Conservation (phyloP, 2,888 invertebrate species). For the Cataglyphis rosenhaueri region DNA sequence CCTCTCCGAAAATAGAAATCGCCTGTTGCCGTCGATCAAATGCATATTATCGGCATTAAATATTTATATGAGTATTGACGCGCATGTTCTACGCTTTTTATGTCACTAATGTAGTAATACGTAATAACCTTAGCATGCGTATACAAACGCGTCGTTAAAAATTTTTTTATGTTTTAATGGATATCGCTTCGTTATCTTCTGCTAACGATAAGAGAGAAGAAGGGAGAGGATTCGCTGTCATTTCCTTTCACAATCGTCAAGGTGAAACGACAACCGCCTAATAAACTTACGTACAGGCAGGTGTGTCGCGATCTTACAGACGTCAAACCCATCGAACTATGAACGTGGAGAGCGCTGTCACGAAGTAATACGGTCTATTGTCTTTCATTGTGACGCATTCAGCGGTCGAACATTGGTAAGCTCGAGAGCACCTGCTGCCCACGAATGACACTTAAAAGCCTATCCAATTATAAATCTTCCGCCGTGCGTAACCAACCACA, state of each 20-base stretch:
- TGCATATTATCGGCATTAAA: conserved; percentile 11
- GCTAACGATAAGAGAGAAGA: background rate
- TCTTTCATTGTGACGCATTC: conserved; percentile 47
- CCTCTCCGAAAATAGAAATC: conserved; percentile 18
- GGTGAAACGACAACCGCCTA: conserved; percentile 60
- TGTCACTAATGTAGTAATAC: background rate
- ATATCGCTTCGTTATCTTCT: background rate
- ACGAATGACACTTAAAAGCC: conserved; percentile 26
- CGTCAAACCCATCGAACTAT: conserved; percentile 69
- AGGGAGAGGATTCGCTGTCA: background rate
- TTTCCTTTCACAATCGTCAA: conserved; percentile 52
- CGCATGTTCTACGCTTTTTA: background rate
- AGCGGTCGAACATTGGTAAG: conserved; percentile 49
- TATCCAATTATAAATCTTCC: conserved; percentile 38
- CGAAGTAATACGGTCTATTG: conserved; percentile 62
- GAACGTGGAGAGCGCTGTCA: conserved; percentile 56
- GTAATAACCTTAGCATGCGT: background rate
- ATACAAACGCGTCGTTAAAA: background rate
- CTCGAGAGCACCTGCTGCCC: conserved; percentile 62
- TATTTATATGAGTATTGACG: background rate
- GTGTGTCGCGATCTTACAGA: conserved; percentile 66
- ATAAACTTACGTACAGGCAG: conserved; percentile 59
- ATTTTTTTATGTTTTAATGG: background rate
- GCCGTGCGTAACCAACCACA: background rate
- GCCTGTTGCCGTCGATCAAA: conserved; percentile 8